These are phyloP conservation scores for Neodiprion fabricii DNA, from an alignment of 1,140 invertebrate species.

Conservation along the genomic window DNA sequence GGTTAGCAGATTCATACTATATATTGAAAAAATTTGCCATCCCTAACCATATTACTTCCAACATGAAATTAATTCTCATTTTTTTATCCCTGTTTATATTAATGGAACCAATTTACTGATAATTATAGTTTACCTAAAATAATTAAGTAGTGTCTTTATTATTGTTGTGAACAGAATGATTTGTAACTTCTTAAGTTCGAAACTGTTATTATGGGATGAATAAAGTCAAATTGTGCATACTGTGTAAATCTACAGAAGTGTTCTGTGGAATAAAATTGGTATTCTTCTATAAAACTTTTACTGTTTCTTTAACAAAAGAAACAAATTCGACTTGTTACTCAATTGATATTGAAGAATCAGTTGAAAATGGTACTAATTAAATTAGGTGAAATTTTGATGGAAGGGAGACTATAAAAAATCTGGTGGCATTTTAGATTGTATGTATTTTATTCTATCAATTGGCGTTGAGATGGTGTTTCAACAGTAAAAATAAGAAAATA, in stretches of 20 bases:
- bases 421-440: neutral
- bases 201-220: neutral
- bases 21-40: neutral
- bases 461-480: neutral
- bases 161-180: too few species aligned
- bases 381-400: too few species aligned
- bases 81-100: too few species aligned
- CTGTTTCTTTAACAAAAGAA: too few species aligned
- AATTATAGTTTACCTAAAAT: too few species aligned
- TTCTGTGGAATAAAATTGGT: constrained; percentile 4
- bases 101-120: too few species aligned
- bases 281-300: neutral
- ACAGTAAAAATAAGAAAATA: neutral
- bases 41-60: too few species aligned
- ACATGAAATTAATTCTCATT: too few species aligned
- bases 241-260: neutral
- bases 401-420: too few species aligned
- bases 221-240: neutral
- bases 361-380: too few species aligned
- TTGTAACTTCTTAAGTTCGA: too few species aligned
- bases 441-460: neutral
- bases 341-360: neutral
- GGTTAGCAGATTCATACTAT: neutral
- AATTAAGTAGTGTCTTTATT: too few species aligned
- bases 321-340: neutral